These are phyloP conservation scores for Papilio dardanus DNA, from an alignment of 1,140 invertebrate species.

Conservation along the genomic window DNA sequence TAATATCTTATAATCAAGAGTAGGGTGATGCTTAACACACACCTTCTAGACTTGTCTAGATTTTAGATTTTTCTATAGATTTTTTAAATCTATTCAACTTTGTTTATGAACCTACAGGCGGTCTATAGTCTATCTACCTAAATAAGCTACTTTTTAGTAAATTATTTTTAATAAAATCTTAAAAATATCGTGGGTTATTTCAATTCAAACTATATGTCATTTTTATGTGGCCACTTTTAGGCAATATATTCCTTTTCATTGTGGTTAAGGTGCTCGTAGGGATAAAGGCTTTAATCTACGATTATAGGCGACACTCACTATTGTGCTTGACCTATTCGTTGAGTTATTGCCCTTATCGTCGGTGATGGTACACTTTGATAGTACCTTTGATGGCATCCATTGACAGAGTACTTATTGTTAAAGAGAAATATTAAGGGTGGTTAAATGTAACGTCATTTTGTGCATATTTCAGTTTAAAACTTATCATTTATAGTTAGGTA, in stretches of 20 bases:
- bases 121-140: not conserved
- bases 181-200: constrained; percentile 50
- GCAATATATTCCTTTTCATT: constrained; percentile 80
- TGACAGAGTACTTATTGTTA: constrained; percentile 35
- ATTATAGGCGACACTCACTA: constrained; percentile 81
- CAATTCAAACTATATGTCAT: constrained; percentile 76
- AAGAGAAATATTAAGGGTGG: not conserved
- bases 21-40: not conserved
- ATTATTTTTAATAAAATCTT: not conserved
- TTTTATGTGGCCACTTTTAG: constrained; percentile 81
- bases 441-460: not conserved
- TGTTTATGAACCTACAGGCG: too few relatives aligned
- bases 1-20: not conserved
- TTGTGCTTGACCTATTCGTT: constrained; percentile 78
- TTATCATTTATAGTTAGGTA: not conserved
- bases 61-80: too few relatives aligned
- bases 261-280: constrained; percentile 77
- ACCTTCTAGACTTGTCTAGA: too few relatives aligned
- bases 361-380: constrained; percentile 54
- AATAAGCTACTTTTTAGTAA: not conserved
- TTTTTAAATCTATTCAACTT: too few relatives aligned
- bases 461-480: not conserved
- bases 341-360: constrained; percentile 70
- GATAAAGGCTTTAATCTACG: constrained; percentile 81
- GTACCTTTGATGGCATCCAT: constrained; percentile 45